Evolutionary conservation across 1,140 invertebrate genomes (phyloP), one percentile per base, ranked within the genome.

Genomic region (Nasonia longicornis): DNA sequence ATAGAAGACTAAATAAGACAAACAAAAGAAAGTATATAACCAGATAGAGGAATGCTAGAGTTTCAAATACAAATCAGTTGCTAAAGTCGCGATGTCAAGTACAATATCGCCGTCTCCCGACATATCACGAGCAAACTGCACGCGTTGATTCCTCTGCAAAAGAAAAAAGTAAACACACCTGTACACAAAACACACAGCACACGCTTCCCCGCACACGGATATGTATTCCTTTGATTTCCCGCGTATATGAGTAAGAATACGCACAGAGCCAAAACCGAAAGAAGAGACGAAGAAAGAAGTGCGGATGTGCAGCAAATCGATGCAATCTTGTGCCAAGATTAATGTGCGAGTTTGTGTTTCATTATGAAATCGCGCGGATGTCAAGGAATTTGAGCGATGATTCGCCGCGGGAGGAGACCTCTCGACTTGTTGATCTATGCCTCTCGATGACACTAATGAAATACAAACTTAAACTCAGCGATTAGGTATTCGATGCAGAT

Each of bases 251-350:
- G 3, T 35, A 35, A 20, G 3, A 52, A 52, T 1, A 26, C 26
- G 8, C 38, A 42, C 38, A 42, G 38, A 10, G 48, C 48, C 48
- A 52, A 52, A 20, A 14, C 12, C 29, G 35, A 71, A n/a, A 71
- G 35, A 71, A 58, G 20, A n/a, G 20, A 58, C 11, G 45, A 48
- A 16, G 14, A 48, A 14, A 48, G 45, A 48, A 48, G 45, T 48
- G 45, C 45, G 45, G 45, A 48, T 48, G 45, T 58, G 52, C 52
- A n/a, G 45, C 14, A 8, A 48, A 77, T 66, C n/a, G 35, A 69
- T 77, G 64, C 38, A 45, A 66, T 64, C 35, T 77, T 77, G 22
- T 48, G 26, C 26, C 64, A 77, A 77, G 76, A n/a, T 77, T 69
- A 29, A 69, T 69, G 29, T 42, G 29, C 66, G 12, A 14, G 20